Percentiles rank a stretch among this genome's conserved stretches.
Conservation (phyloP, 1,140 invertebrate species). For the Ladona fulva region DNA sequence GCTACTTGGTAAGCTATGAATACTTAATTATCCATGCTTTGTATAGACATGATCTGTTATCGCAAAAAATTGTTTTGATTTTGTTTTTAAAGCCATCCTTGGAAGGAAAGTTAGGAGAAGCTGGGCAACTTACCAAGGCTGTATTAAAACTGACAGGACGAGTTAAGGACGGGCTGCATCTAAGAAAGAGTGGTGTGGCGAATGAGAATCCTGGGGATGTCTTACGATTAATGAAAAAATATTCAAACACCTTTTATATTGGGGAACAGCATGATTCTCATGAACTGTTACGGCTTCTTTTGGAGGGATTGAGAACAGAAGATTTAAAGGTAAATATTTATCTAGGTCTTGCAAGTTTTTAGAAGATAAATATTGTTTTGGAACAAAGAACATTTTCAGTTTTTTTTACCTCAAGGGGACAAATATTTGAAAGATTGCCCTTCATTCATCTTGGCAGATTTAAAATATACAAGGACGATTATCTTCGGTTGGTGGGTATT, state of each 20-base stretch:
- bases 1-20: conserved; percentile 31
- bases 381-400: too few species aligned
- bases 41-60: too few species aligned
- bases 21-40: too few species aligned
- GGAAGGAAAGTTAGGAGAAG: conserved; percentile 55
- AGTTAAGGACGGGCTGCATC: neutral
- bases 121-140: conserved; percentile 56
- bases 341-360: neutral
- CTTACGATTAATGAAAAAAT: neutral
- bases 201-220: neutral
- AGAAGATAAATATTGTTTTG: too few species aligned
- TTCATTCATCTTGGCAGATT: too few species aligned
- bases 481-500: too few species aligned
- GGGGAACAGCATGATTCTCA: conserved; percentile 95
- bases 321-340: conserved; percentile 37
- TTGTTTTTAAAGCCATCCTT: conserved; percentile 44
- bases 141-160: conserved; percentile 53
- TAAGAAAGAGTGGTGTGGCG: neutral
- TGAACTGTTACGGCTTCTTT: conserved; percentile 79
- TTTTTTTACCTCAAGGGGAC: too few species aligned
- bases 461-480: too few species aligned
- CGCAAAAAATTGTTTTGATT: conserved; percentile 22
- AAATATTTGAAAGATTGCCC: too few species aligned
- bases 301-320: conserved; percentile 69
- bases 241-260: conserved; percentile 56